phyloP scores from a whole-genome alignment of 2,113 vertebrate genomes.

The Chloropsis hardwickii region DNA sequence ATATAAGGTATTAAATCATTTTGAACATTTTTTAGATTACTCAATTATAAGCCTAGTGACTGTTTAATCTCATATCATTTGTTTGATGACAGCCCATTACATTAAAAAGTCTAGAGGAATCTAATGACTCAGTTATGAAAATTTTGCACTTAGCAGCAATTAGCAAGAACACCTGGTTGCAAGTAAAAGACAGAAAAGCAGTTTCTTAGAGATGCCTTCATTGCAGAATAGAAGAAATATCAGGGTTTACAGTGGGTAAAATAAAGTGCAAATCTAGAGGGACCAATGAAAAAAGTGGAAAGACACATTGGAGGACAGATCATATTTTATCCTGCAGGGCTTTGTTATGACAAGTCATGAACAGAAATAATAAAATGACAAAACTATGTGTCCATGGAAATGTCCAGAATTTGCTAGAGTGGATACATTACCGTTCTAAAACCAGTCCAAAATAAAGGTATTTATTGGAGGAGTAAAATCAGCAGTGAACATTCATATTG shows the following conservation, averaged over 20 bases:
- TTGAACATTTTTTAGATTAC: constrained; percentile 53
- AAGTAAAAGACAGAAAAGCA: background rate
- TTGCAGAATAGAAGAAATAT: background rate
- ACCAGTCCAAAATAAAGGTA: background rate
- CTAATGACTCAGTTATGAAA: constrained; percentile 24
- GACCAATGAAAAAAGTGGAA: background rate
- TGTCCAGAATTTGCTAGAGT: background rate
- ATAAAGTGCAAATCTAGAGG: background rate
- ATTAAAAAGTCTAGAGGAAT: constrained; percentile 23
- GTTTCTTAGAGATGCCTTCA: background rate
- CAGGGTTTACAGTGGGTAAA: background rate
- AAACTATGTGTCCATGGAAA: background rate
- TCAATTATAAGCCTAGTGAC: constrained; percentile 30
- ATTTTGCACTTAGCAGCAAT: background rate
- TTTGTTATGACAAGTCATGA: background rate
- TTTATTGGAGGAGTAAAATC: background rate
- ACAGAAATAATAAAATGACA: background rate
- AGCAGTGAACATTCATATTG: background rate
- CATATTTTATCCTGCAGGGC: background rate
- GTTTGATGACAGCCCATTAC: constrained; percentile 19
- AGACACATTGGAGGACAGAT: background rate
- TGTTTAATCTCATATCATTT: constrained; percentile 54
- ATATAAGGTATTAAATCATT: constrained; percentile 52
- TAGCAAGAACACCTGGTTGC: background rate
- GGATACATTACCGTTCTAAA: background rate